These are phyloP conservation scores for Plestiodon gilberti DNA, from an alignment of 2,113 vertebrate species.

Conservation along the genomic window DNA sequence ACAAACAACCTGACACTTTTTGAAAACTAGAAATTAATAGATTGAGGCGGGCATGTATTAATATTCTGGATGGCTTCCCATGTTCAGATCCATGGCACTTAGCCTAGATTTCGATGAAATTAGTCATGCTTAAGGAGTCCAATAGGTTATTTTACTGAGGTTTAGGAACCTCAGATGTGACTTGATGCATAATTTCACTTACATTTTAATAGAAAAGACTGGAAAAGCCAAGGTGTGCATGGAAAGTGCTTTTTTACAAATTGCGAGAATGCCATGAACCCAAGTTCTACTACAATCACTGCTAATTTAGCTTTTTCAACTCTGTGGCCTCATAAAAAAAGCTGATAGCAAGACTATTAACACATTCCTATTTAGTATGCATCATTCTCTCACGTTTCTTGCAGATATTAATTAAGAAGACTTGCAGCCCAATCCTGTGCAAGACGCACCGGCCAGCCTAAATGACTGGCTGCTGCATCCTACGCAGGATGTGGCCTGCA, in stretches of 20 bases:
- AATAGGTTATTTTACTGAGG: conserved; percentile 31
- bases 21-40: conserved; percentile 29
- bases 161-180: conserved; percentile 27
- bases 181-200: conserved; percentile 34
- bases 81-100: not conserved
- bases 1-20: not conserved
- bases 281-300: not conserved
- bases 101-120: conserved; percentile 35
- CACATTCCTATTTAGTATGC: not conserved
- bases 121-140: conserved; percentile 28
- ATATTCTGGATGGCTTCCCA: not conserved
- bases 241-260: conserved; percentile 22
- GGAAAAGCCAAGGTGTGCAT: conserved; percentile 28
- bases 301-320: not conserved
- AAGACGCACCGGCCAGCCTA: too few relatives aligned
- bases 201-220: conserved; percentile 12
- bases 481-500: too few relatives aligned
- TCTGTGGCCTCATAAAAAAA: not conserved
- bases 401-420: conserved; percentile 8
- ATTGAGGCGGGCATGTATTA: conserved; percentile 18
- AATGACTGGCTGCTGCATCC: too few relatives aligned
- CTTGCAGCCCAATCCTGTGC: too few relatives aligned
- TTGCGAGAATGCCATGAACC: not conserved
- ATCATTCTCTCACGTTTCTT: conserved; percentile 1
- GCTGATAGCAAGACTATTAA: not conserved